A percentile compares a stretch with the other conserved stretches of the same genome.
phyloP scores from a whole-genome alignment of 2,797 vertebrate genomes.

The Carduelis carduelis region DNA sequence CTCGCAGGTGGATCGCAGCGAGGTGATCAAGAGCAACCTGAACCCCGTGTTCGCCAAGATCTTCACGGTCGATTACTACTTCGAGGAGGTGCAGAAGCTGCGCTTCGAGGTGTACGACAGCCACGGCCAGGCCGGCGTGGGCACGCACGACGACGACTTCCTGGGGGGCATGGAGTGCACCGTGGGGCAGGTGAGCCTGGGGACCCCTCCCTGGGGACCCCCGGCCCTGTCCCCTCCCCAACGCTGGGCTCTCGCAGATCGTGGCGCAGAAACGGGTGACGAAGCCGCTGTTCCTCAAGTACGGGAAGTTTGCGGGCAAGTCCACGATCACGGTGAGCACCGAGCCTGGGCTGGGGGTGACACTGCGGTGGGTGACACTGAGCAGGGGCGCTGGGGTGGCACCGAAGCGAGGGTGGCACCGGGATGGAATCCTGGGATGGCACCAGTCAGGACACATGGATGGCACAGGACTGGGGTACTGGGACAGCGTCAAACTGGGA shows the following conservation, averaged over 20 bases:
- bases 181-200: conserved; percentile 85
- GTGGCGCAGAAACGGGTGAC: conserved; percentile 94
- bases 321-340: conserved; percentile 89
- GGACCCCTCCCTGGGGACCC: fast-evolving
- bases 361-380: neutral
- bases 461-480: neutral
- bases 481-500: neutral
- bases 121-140: conserved; percentile 85
- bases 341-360: fast-evolving
- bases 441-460: neutral
- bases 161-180: conserved; percentile 93
- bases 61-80: conserved; percentile 91
- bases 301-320: conserved; percentile 91
- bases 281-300: conserved; percentile 88
- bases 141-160: conserved; percentile 90
- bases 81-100: conserved; percentile 95
- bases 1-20: conserved; percentile 87
- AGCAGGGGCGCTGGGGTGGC: neutral
- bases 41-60: conserved; percentile 93
- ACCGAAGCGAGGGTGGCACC: neutral
- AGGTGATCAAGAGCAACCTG: conserved; percentile 95
- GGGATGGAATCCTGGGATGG: neutral
- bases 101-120: conserved; percentile 94
- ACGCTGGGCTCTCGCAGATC: conserved; percentile 76
- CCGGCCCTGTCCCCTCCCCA: fast-evolving